Percentiles rank a stretch among this genome's conserved stretches.
These are phyloP conservation scores for Drosophila sechellia DNA, from an alignment of 1,140 invertebrate genomes.

Conservation along the genomic window DNA sequence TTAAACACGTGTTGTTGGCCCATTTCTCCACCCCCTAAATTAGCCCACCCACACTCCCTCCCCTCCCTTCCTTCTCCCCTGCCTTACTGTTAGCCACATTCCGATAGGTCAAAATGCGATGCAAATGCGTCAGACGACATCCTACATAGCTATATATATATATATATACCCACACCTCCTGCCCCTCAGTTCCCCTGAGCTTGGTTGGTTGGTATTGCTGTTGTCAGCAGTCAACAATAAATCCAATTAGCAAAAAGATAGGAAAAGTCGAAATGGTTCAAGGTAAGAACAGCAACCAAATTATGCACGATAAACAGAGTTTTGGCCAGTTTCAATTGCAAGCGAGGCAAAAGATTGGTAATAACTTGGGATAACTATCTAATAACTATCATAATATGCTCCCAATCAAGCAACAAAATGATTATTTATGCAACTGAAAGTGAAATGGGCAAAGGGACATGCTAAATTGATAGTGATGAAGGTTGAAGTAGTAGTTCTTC, in stretches of 20 bases:
- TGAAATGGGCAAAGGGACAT: no score
- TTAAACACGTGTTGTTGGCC: constrained; percentile 30
- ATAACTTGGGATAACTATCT: no score
- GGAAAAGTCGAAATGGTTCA: constrained; percentile 61
- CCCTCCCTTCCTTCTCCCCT: not conserved
- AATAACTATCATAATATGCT: no score
- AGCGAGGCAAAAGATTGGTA: no score
- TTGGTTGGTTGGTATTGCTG: constrained; percentile 8
- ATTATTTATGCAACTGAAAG: no score
- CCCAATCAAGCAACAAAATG: no score
- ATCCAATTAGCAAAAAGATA: constrained; percentile 69
- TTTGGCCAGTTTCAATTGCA: not conserved
- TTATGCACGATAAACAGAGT: constrained; percentile 67
- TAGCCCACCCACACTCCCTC: not conserved
- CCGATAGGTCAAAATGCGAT: constrained; percentile 44
- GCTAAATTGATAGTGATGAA: not conserved
- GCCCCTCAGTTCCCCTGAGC: not conserved
- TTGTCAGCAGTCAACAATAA: constrained; percentile 80
- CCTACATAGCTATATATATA: not conserved
- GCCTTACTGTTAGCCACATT: constrained; percentile 4
- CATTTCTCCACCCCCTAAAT: not conserved
- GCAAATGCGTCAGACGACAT: constrained; percentile 34
- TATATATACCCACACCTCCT: not conserved
- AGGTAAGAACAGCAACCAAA: constrained; percentile 59
- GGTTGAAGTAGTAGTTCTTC: constrained; percentile 13